phyloP scores from a whole-genome alignment of 2,888 invertebrate species.

The Amorpha juglandis region DNA sequence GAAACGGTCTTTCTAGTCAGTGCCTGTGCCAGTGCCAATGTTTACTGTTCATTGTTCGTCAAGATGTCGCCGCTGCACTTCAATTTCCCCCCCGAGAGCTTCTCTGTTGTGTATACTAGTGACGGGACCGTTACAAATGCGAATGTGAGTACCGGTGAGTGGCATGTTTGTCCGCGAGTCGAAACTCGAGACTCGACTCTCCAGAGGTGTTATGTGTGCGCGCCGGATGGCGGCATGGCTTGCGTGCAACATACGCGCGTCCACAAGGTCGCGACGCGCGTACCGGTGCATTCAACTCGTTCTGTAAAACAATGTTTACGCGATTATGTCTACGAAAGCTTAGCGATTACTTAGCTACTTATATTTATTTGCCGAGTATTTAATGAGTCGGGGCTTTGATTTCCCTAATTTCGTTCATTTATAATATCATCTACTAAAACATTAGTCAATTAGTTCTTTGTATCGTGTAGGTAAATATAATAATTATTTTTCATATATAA shows the following conservation, averaged over 20 bases:
- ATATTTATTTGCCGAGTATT: neutral
- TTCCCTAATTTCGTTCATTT: too few relatives aligned
- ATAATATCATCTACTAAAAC: too few relatives aligned
- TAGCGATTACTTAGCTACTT: neutral
- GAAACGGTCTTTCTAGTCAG: slow-evolving; percentile 39
- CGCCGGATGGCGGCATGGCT: slow-evolving; percentile 43
- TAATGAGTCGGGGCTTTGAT: too few relatives aligned
- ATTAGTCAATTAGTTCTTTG: too few relatives aligned
- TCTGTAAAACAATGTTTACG: slow-evolving; percentile 19
- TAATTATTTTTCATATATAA: too few relatives aligned
- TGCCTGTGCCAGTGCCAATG: slow-evolving; percentile 45
- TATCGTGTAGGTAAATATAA: too few relatives aligned
- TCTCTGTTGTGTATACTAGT: slow-evolving; percentile 70
- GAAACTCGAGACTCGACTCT: neutral
- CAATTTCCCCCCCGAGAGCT: slow-evolving; percentile 76
- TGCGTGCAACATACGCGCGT: slow-evolving; percentile 61
- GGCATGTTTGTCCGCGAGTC: slow-evolving; percentile 38
- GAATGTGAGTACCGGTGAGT: slow-evolving; percentile 71
- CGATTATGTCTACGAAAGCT: slow-evolving; percentile 30
- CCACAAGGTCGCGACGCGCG: slow-evolving; percentile 66
- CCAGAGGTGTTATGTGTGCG: slow-evolving; percentile 53
- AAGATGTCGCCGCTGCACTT: slow-evolving; percentile 66
- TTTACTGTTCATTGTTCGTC: slow-evolving; percentile 49
- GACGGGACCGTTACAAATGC: slow-evolving; percentile 57
- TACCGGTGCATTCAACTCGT: slow-evolving; percentile 75